Base-by-base conservation (phyloP, 2,797 vertebrate species). In the Betta splendens region DNA sequence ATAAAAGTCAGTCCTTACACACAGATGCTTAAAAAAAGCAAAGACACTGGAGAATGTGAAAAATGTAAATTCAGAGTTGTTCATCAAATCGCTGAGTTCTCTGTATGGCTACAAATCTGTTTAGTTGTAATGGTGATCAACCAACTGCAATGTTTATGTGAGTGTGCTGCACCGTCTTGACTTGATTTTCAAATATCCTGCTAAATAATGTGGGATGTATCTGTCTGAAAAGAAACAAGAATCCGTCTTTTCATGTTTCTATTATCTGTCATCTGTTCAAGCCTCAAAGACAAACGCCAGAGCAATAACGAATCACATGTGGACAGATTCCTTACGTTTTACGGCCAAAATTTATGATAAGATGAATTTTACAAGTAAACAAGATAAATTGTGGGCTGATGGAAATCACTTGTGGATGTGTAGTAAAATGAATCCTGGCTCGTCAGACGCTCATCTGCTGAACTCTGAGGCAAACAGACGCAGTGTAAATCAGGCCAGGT, bases 141-240 rank as follows among this genome's bases (percentile, higher is more conserved):
- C 15, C 13, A 16, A 15, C 9, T 18, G 5, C 15, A 28, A 39
- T n/a, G 31, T 29, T 13, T 23, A 43, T 32, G 16, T 9, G 11
- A 29, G 22, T 15, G 2, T 15, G n/a, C 1, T 32, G 11, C 5
- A 40, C 26, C 9, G 25, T 55, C 55, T 39, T 10, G 6, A 45
- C 35, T 23, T 26, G 28, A 4, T 26, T 33, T 28, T 37, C 3
- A 12, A 51, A 44, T 23, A 12, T 21, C n/a, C 4, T 16, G 32
- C 25, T 65, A 16, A 70, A 82, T 89, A 79, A 85, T 55, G 80
- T 92, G 77, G 90, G 94, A 85, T 87, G 92, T 62, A 92, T 89
- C 7, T 10, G n/a, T 80, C 90, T 93, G 89, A 33, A 61, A 33
- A 32, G 26, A 31, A 29, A 43, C 23, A 7, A 5, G 21, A 23